Percentiles rank a stretch among this genome's conserved stretches.
Conservation (phyloP, 2,888 invertebrate genomes). For the Digitonthophagus gazella region DNA sequence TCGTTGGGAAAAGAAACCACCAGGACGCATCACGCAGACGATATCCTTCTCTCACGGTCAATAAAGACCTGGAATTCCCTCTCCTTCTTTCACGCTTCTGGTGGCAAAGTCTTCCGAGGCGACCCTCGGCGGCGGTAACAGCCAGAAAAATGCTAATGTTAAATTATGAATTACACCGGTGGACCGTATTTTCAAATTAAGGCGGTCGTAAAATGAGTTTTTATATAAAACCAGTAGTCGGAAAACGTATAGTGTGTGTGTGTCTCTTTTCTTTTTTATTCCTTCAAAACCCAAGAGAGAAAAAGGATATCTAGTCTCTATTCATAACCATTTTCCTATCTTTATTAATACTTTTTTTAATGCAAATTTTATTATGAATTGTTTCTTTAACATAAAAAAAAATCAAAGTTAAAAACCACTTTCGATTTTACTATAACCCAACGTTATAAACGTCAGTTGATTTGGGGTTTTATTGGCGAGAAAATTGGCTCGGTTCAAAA, state of each 20-base stretch:
- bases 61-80: background rate
- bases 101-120: constrained; percentile 6
- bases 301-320: background rate
- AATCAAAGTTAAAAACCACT: no score
- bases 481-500: background rate
- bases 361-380: background rate
- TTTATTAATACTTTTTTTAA: background rate
- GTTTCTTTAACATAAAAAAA: background rate
- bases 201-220: constrained; percentile 48
- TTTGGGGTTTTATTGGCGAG: background rate
- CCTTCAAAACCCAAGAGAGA: constrained; percentile 6
- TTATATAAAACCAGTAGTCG: constrained; percentile 53
- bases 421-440: background rate
- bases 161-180: constrained; percentile 41
- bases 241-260: no score
- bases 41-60: background rate
- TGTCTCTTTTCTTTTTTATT: background rate
- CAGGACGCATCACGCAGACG: background rate
- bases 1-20: background rate
- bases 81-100: background rate
- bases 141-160: constrained; percentile 27
- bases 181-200: constrained; percentile 51
- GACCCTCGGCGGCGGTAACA: constrained; percentile 3
- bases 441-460: background rate
- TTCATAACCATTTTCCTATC: background rate